phyloP scores from a whole-genome alignment of 92 coral and sea anemone species.

The Actinernus sp. region DNA sequence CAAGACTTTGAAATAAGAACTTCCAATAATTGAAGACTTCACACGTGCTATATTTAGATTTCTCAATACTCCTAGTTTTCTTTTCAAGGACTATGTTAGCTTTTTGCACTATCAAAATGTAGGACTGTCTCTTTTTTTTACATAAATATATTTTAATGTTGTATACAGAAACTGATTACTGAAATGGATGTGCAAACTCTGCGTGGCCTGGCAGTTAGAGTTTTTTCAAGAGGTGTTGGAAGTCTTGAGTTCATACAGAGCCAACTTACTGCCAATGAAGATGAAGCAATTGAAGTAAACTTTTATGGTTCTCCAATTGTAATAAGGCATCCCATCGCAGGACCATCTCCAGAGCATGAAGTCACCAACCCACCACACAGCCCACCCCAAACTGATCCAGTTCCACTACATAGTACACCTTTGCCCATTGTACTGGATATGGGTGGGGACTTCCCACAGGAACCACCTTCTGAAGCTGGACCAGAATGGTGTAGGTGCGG shows the following conservation, averaged over 20 bases:
- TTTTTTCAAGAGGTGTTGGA: conserved; percentile 21
- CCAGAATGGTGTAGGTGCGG: conserved; percentile 10
- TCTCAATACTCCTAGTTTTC: too few relatives aligned
- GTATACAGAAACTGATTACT: neutral
- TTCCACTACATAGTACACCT: too few relatives aligned
- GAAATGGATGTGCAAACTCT: neutral
- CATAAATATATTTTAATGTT: neutral
- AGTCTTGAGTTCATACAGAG: conserved; percentile 20
- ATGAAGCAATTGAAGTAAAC: neutral
- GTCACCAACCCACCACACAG: neutral
- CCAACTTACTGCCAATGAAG: neutral
- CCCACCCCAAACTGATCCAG: too few relatives aligned
- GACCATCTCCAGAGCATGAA: conserved; percentile 1
- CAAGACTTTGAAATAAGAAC: too few relatives aligned
- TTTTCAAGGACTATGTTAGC: too few relatives aligned
- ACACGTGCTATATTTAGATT: too few relatives aligned
- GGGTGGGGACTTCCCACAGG: too few relatives aligned
- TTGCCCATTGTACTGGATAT: too few relatives aligned
- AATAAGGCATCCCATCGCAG: neutral
- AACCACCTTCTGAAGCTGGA: too few relatives aligned
- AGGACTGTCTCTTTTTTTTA: neutral
- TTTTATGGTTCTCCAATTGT: conserved; percentile 9
- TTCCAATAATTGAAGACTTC: too few relatives aligned
- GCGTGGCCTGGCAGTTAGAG: conserved; percentile 2
- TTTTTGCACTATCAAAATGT: too few relatives aligned